Conservation (phyloP, 2,797 vertebrate species). For the Rhinoraja longicauda region DNA sequence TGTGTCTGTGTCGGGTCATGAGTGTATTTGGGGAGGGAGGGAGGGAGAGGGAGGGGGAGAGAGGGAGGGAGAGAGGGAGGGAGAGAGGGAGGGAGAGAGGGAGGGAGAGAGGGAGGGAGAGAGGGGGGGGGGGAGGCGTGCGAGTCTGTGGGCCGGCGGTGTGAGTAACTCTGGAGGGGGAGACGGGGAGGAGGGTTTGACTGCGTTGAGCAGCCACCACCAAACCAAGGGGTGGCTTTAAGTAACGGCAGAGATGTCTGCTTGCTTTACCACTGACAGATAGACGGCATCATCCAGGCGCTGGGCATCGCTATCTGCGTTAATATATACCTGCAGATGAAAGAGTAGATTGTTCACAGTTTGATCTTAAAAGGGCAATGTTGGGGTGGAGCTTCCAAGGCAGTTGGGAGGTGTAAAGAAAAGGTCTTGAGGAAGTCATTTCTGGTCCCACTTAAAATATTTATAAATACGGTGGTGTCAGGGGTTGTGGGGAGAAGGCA, state of each 20-base stretch:
- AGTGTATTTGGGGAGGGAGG: not conserved
- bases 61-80: too few relatives aligned
- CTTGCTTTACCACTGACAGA: not conserved
- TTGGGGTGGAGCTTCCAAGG: not conserved
- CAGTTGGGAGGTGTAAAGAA: not conserved
- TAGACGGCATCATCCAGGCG: not conserved
- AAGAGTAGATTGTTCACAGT: too few relatives aligned
- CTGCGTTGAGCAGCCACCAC: too few relatives aligned
- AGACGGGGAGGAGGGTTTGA: not conserved
- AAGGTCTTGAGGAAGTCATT: not conserved
- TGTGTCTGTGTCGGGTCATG: too few relatives aligned
- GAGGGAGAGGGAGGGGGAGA: not conserved
- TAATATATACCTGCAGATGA: not conserved
- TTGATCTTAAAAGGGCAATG: slow-evolving; percentile 9
- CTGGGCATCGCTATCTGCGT: not conserved
- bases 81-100: too few relatives aligned
- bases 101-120: too few relatives aligned
- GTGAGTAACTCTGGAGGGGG: not conserved
- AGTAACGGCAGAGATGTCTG: not conserved
- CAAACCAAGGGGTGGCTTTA: not conserved
- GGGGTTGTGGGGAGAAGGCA: too few relatives aligned
- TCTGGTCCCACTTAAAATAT: not conserved
- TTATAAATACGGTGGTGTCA: too few relatives aligned
- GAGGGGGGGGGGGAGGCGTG: too few relatives aligned
- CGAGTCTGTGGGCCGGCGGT: not conserved